A percentile compares a stretch with the other conserved stretches of the same genome.
phyloP scores from a whole-genome alignment of 2,797 vertebrate species.

The Spinibarbus caldwelli region DNA sequence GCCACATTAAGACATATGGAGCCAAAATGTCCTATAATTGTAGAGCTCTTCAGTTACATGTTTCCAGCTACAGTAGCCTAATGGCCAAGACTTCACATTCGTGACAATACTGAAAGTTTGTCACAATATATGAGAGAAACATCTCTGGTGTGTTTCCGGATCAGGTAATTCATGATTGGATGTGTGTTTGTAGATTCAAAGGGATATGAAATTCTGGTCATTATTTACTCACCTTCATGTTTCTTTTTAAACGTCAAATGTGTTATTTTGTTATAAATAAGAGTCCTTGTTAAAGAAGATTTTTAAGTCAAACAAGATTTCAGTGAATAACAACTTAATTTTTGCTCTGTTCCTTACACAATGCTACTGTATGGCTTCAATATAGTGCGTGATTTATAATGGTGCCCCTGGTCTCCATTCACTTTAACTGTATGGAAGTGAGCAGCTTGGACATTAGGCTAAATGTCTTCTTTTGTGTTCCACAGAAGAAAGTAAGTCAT shows the following conservation, averaged over 20 bases:
- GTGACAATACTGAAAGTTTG: slow-evolving; percentile 38
- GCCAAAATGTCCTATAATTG: slow-evolving; percentile 61
- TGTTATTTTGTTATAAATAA: neutral
- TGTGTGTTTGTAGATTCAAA: neutral
- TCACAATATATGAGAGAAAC: slow-evolving; percentile 3
- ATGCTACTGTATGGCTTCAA: neutral
- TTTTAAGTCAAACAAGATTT: neutral
- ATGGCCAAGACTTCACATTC: slow-evolving; percentile 50
- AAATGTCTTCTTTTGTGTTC: neutral
- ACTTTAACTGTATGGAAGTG: neutral
- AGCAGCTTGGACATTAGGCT: neutral
- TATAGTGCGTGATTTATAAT: neutral
- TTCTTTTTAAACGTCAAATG: neutral
- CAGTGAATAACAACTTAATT: neutral
- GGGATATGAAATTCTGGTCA: neutral
- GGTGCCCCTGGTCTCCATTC: neutral
- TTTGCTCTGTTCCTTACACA: neutral
- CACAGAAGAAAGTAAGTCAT: neutral
- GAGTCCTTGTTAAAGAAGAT: no score
- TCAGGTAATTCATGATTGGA: no score
- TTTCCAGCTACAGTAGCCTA: slow-evolving; percentile 51
- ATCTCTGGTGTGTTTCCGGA: neutral
- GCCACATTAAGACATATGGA: slow-evolving; percentile 72
- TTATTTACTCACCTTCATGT: neutral
- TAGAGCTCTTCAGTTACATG: slow-evolving; percentile 73